Evolutionary conservation across 2,888 invertebrate genomes (phyloP).

Genomic region (Saturnia pavonia): DNA sequence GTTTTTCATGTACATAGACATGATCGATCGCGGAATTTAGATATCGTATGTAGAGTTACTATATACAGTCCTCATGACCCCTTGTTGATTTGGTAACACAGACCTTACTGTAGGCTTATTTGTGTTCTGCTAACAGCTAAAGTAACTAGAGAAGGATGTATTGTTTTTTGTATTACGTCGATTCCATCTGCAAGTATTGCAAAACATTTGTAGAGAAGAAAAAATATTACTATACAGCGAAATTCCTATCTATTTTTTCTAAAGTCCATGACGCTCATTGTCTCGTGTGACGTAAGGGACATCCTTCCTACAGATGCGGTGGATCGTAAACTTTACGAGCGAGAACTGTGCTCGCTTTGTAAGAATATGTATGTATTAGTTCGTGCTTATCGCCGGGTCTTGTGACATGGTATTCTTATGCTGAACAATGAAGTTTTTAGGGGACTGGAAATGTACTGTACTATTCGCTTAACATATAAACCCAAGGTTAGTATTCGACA

Average conservation of each 20-base stretch:
- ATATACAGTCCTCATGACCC: no score
- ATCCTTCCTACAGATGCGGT: constrained; percentile 29
- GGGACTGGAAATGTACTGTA: constrained; percentile 12
- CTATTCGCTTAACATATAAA: neutral
- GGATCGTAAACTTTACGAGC: constrained; percentile 31
- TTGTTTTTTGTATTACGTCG: no score
- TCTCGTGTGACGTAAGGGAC: constrained; percentile 25
- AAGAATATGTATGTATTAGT: constrained; percentile 23
- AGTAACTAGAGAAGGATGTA: no score
- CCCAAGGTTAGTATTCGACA: neutral
- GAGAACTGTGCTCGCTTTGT: constrained; percentile 19
- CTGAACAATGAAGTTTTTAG: constrained; percentile 18
- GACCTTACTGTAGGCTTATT: no score
- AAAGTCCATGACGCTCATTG: constrained; percentile 5
- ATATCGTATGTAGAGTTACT: no score
- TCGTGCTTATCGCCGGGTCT: constrained; percentile 22
- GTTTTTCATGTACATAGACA: no score
- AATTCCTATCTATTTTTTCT: neutral
- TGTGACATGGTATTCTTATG: constrained; percentile 19
- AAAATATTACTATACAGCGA: neutral
- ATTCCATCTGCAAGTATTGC: neutral
- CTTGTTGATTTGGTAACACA: no score
- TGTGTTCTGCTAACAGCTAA: no score
- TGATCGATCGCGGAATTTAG: no score
- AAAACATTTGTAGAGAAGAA: neutral